Evolutionary conservation across 2,797 vertebrate species (phyloP).

Genomic region (Hoplostethus mediterraneus): DNA sequence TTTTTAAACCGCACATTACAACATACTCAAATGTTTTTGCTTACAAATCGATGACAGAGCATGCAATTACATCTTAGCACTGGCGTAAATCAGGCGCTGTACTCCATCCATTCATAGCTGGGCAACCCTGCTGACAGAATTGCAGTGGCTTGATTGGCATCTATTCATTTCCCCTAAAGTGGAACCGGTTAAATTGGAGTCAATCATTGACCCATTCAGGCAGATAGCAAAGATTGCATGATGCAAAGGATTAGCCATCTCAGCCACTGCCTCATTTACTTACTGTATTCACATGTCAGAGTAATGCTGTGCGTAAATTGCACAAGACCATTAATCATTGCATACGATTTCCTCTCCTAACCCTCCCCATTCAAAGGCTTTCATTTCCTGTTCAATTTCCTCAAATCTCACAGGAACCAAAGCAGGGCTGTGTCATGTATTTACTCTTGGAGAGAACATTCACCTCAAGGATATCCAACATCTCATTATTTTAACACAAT

Average conservation of each 20-base stretch:
- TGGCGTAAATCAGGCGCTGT: slow-evolving; percentile 42
- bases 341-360: slow-evolving; percentile 53
- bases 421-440: slow-evolving; percentile 73
- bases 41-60: slow-evolving; percentile 9
- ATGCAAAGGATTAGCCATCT: slow-evolving; percentile 63
- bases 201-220: slow-evolving; percentile 82
- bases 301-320: slow-evolving; percentile 62
- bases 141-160: slow-evolving; percentile 74
- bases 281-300: slow-evolving; percentile 57
- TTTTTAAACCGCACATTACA: not conserved
- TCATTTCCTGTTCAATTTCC: slow-evolving; percentile 76
- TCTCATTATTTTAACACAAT: slow-evolving; percentile 63
- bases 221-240: slow-evolving; percentile 63
- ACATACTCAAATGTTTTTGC: not conserved
- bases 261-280: slow-evolving; percentile 67
- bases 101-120: slow-evolving; percentile 53
- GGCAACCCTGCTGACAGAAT: slow-evolving; percentile 66
- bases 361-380: slow-evolving; percentile 55
- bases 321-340: slow-evolving; percentile 73
- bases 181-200: slow-evolving; percentile 70
- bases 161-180: slow-evolving; percentile 79
- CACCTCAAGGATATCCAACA: slow-evolving; percentile 67
- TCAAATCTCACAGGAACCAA: slow-evolving; percentile 65
- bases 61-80: slow-evolving; percentile 41
- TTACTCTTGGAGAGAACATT: slow-evolving; percentile 62